A percentile compares a stretch with the other conserved stretches of the same genome.
These are phyloP conservation scores for Lycorma delicatula DNA, from an alignment of 1,140 invertebrate genomes.

Conservation along the genomic window DNA sequence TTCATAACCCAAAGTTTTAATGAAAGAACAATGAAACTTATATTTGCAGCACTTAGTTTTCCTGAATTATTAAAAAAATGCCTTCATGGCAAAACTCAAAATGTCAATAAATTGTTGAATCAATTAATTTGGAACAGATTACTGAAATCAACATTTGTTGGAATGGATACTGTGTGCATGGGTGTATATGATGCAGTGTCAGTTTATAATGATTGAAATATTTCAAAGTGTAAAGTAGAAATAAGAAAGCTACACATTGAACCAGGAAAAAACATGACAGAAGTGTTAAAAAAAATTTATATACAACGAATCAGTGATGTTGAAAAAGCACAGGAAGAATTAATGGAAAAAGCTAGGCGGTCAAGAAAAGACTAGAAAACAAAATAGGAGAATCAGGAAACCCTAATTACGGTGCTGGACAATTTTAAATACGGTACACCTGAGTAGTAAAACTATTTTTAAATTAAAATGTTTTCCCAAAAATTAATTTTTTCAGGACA, in stretches of 20 bases:
- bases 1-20: too few relatives aligned
- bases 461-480: too few relatives aligned
- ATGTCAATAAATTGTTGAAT: constrained; percentile 25
- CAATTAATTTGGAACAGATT: constrained; percentile 25
- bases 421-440: too few relatives aligned
- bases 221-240: constrained; percentile 1
- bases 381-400: too few relatives aligned
- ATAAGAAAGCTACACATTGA: neutral
- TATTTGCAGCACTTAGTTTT: constrained; percentile 19
- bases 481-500: too few relatives aligned
- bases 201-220: constrained; percentile 8
- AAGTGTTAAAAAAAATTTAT: neutral
- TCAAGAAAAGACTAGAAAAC: too few relatives aligned
- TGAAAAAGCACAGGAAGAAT: too few relatives aligned
- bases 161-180: constrained; percentile 20
- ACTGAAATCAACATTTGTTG: constrained; percentile 26
- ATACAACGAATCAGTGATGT: neutral
- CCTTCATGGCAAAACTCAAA: constrained; percentile 22
- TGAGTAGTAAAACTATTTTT: too few relatives aligned
- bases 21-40: constrained; percentile 23
- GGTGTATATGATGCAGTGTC: constrained; percentile 15
- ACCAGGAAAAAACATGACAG: neutral
- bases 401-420: too few relatives aligned
- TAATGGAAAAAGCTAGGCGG: too few relatives aligned
- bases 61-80: constrained; percentile 20